These are phyloP conservation scores for Orbicella faveolata DNA, from an alignment of 64 coral and sea anemone species.

Conservation along the genomic window DNA sequence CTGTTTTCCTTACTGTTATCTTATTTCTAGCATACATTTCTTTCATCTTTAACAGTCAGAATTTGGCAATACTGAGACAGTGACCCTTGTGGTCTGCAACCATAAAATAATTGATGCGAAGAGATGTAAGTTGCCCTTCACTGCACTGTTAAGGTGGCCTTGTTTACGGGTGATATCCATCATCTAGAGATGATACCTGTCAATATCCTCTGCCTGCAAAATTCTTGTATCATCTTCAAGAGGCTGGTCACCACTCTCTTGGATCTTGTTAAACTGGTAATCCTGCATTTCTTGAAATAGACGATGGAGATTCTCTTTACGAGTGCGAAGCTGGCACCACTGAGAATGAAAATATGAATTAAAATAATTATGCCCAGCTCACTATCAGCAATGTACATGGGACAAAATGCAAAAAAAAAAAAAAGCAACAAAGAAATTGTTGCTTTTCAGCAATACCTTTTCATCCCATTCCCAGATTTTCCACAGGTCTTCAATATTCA, in stretches of 20 bases:
- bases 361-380: neutral
- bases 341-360: neutral
- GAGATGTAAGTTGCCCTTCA: too few relatives aligned
- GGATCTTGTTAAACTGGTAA: conserved; percentile 83
- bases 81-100: too few relatives aligned
- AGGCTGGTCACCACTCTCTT: conserved; percentile 64
- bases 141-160: too few relatives aligned
- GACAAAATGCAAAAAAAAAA: too few relatives aligned
- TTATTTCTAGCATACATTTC: too few relatives aligned
- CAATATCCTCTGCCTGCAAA: conserved; percentile 91
- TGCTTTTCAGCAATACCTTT: conserved; percentile 60
- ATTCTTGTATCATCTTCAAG: conserved; percentile 90
- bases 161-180: too few relatives aligned
- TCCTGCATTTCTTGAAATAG: conserved; percentile 98
- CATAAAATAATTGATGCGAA: too few relatives aligned
- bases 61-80: too few relatives aligned
- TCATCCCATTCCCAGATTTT: conserved; percentile 98
- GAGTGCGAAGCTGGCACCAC: conserved; percentile 88
- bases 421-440: neutral
- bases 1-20: too few relatives aligned
- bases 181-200: conserved; percentile 42
- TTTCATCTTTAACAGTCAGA: too few relatives aligned
- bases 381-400: too few relatives aligned
- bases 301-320: conserved; percentile 90
- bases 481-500: conserved; percentile 95